These are phyloP conservation scores for Chlamydotis undulata DNA, from an alignment of 2,113 vertebrate genomes.

Conservation along the genomic window DNA sequence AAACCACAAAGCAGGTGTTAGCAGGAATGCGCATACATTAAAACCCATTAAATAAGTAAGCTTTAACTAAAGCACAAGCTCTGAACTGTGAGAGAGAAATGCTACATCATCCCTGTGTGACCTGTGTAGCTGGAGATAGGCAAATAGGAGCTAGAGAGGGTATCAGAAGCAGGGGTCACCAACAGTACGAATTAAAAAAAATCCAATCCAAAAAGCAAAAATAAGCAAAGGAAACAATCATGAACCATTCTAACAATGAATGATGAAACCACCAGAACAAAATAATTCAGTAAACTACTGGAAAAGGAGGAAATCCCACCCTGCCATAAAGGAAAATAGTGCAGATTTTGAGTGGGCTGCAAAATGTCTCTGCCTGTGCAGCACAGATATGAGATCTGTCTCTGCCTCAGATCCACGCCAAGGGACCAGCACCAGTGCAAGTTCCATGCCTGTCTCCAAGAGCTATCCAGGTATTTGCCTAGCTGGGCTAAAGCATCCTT, in stretches of 20 bases:
- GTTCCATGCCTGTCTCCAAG: neutral
- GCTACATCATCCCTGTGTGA: constrained; percentile 9
- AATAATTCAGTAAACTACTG: neutral
- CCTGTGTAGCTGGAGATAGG: neutral
- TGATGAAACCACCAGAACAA: neutral
- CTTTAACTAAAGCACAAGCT: neutral
- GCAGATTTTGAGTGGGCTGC: neutral
- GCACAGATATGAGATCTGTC: neutral
- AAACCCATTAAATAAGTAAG: neutral
- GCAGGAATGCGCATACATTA: neutral
- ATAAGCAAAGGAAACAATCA: neutral
- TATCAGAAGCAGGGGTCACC: neutral
- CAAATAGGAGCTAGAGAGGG: neutral
- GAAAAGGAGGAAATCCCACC: neutral
- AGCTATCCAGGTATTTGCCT: neutral
- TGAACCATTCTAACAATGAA: neutral
- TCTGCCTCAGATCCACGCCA: neutral
- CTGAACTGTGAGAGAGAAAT: neutral
- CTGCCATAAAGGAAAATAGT: neutral
- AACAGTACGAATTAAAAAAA: neutral
- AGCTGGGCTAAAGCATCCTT: neutral
- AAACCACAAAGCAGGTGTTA: neutral
- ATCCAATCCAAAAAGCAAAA: neutral
- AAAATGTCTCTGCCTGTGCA: neutral
- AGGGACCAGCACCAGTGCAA: neutral